Percentiles rank a stretch among this genome's conserved stretches.
phyloP scores from a whole-genome alignment of 2,888 invertebrate genomes.

The Callosobruchus maculatus region DNA sequence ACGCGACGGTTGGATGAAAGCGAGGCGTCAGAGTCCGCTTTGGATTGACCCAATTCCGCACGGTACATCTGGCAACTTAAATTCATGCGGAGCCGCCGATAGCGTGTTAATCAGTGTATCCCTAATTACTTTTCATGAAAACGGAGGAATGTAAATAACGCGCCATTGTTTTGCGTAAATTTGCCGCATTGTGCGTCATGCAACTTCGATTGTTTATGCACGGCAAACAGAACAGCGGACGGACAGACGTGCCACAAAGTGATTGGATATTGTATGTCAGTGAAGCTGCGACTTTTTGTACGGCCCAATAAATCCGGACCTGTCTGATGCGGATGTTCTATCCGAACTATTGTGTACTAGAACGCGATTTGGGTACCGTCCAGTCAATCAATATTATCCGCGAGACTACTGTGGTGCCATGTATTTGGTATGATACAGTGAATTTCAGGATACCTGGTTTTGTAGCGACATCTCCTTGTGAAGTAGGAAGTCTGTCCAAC shows the following conservation, averaged over 20 bases:
- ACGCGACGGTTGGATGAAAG: background rate
- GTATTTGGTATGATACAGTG: no score
- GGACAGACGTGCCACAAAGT: background rate
- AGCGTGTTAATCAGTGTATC: slow-evolving; percentile 12
- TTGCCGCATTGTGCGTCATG: background rate
- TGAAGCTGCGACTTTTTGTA: background rate
- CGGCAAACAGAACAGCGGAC: background rate
- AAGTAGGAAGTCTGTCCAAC: no score
- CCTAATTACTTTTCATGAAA: slow-evolving; percentile 13
- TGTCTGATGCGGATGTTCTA: background rate
- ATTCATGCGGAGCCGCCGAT: slow-evolving; percentile 1
- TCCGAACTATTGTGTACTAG: background rate
- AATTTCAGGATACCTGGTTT: no score
- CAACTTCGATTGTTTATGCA: background rate
- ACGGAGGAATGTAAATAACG: slow-evolving; percentile 13
- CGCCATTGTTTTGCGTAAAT: background rate
- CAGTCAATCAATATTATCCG: no score
- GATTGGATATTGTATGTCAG: background rate
- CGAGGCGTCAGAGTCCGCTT: background rate
- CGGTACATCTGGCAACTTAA: slow-evolving; percentile 5
- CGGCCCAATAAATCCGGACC: background rate
- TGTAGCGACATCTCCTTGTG: no score
- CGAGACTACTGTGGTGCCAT: no score
- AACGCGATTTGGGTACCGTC: no score
- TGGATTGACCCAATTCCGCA: background rate